A percentile compares a stretch with the other conserved stretches of the same genome.
Conservation (phyloP, 2,888 invertebrate species). For the Steromphala cineraria region DNA sequence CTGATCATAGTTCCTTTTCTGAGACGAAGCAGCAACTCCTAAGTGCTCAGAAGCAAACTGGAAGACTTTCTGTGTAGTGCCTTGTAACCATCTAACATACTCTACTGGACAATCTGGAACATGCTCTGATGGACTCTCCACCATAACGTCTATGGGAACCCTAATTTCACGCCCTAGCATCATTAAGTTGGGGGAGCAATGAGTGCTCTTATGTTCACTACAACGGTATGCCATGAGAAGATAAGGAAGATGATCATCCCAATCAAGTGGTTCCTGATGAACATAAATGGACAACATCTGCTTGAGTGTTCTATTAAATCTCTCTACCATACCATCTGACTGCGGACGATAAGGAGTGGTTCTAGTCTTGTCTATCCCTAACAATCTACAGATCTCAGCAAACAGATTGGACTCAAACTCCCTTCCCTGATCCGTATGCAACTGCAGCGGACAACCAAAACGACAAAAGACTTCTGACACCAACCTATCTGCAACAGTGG, state of each 20-base stretch:
- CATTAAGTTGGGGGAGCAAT: constrained; percentile 34
- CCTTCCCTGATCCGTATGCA: no score
- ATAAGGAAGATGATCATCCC: constrained; percentile 44
- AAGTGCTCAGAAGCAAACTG: no score
- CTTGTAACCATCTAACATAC: no score
- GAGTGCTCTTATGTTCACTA: constrained; percentile 32
- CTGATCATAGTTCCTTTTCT: no score
- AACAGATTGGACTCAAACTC: no score
- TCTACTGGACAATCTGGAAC: no score
- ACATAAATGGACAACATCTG: constrained; percentile 32
- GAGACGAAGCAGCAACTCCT: no score
- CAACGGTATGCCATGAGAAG: constrained; percentile 36
- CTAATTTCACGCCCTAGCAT: constrained; percentile 37
- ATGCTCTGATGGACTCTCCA: constrained; percentile 9
- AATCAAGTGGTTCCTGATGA: constrained; percentile 33
- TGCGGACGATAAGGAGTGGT: constrained; percentile 42
- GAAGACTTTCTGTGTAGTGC: no score
- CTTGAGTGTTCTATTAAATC: constrained; percentile 39
- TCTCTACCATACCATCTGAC: constrained; percentile 41
- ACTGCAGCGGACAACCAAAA: no score
- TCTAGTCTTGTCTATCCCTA: constrained; percentile 41
- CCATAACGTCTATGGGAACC: no score
- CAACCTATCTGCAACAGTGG: neutral
- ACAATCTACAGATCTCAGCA: constrained; percentile 24
- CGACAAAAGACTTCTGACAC: no score